Percentiles rank a stretch among this genome's conserved stretches.
Evolutionary conservation across 2,797 vertebrate genomes (phyloP).

Genomic region (Mus caroli): DNA sequence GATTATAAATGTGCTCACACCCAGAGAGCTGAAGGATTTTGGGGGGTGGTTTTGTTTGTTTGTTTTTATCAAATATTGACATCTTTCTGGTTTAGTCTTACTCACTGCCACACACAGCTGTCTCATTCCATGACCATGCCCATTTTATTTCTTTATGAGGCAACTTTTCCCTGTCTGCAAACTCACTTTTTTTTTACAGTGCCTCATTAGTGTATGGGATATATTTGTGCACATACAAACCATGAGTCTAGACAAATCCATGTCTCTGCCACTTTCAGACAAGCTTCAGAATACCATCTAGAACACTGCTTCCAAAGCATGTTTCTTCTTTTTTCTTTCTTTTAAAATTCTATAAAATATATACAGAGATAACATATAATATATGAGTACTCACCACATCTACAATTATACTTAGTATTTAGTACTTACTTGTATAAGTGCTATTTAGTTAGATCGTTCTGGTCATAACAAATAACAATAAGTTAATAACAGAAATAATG

Average conservation of each 20-base stretch:
- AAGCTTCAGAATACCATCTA: background rate
- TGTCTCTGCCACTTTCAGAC: background rate
- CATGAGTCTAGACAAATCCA: background rate
- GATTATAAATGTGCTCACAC: background rate
- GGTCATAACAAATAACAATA: background rate
- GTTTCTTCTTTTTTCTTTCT: background rate
- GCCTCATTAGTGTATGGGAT: background rate
- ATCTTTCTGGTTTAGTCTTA: background rate
- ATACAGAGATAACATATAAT: background rate
- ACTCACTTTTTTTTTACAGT: background rate
- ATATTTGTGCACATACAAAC: background rate
- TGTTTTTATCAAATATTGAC: background rate
- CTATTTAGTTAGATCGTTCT: background rate
- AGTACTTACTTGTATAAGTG: background rate
- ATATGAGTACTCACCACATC: background rate
- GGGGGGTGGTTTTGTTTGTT: too few relatives aligned
- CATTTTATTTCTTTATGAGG: background rate
- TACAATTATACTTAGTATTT: background rate
- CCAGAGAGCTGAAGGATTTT: background rate
- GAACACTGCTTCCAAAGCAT: background rate
- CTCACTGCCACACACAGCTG: background rate
- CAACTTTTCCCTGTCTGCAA: background rate
- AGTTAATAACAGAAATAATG: background rate
- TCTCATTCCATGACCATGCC: background rate
- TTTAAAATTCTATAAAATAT: background rate